phyloP scores from a whole-genome alignment of 2,888 invertebrate genomes.

The Stomorhina lunata region DNA sequence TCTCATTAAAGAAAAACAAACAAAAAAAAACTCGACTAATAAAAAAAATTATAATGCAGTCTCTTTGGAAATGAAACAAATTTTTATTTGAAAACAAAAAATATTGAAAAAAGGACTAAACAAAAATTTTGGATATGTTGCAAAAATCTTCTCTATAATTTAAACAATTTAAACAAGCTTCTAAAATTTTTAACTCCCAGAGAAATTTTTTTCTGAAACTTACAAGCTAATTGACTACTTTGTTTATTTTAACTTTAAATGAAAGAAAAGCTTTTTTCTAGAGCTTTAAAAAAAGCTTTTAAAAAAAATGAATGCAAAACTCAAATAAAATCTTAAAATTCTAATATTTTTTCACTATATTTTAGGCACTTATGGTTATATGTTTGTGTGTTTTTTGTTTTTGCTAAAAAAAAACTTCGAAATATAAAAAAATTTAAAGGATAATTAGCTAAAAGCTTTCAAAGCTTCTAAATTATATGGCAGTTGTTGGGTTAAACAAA shows the following conservation, averaged over 20 bases:
- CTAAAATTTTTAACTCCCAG: neutral
- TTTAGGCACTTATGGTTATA: slow-evolving; percentile 64
- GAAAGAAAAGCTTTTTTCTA: slow-evolving; percentile 32
- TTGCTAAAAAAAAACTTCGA: neutral
- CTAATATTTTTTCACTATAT: slow-evolving; percentile 35
- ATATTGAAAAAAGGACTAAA: neutral
- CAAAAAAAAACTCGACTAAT: slow-evolving; percentile 20
- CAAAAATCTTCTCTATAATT: neutral
- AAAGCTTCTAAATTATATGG: slow-evolving; percentile 54
- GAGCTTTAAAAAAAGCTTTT: neutral
- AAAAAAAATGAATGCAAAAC: slow-evolving; percentile 14
- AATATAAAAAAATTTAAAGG: slow-evolving; percentile 17
- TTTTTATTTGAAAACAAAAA: slow-evolving; percentile 1
- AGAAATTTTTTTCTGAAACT: neutral
- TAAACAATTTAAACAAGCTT: no score
- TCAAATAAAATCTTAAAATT: slow-evolving; percentile 7
- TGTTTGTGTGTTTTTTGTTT: slow-evolving; percentile 29
- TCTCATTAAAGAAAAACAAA: slow-evolving; percentile 14
- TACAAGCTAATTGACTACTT: slow-evolving; percentile 60
- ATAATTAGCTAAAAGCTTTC: slow-evolving; percentile 53
- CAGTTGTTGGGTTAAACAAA: slow-evolving; percentile 44
- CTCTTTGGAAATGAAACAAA: slow-evolving; percentile 65
- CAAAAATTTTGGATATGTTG: neutral
- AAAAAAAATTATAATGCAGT: slow-evolving; percentile 58
- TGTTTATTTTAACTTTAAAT: slow-evolving; percentile 20